Evolutionary conservation across 1,140 invertebrate species (phyloP).

Genomic region (Aphaenogaster floridana): DNA sequence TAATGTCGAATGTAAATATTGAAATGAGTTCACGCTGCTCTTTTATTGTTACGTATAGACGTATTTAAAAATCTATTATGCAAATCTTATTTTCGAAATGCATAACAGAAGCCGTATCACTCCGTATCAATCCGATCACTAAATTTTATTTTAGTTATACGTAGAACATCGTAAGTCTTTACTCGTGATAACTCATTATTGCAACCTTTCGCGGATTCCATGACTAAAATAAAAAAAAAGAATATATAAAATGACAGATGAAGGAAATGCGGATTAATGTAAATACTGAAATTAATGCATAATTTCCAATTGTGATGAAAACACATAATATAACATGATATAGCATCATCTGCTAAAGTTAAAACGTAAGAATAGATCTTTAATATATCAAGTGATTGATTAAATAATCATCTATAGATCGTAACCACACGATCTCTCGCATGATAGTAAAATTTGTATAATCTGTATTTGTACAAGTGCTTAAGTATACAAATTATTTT

Average conservation of each 20-base stretch:
- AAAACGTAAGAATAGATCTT: background rate
- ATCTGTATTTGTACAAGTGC: background rate
- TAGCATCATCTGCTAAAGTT: background rate
- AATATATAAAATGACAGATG: background rate
- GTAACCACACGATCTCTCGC: background rate
- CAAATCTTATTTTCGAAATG: background rate
- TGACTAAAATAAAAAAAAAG: background rate
- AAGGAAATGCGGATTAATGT: background rate
- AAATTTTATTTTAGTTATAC: constrained; percentile 20
- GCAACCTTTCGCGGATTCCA: background rate
- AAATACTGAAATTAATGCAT: background rate
- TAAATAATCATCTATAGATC: background rate
- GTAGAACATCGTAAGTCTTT: background rate
- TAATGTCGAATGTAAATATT: background rate
- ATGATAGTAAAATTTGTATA: background rate
- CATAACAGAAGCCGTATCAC: background rate
- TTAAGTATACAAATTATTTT: constrained; percentile 29
- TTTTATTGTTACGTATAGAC: background rate
- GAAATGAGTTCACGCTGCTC: background rate
- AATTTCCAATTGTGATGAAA: constrained; percentile 9
- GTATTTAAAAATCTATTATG: background rate
- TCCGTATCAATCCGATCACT: background rate
- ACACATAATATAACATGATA: background rate
- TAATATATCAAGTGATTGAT: constrained; percentile 3
- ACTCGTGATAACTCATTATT: constrained; percentile 25